A percentile compares a stretch with the other conserved stretches of the same genome.
These are phyloP conservation scores for Grammomys surdaster DNA, from an alignment of 2,113 vertebrate species.

Conservation along the genomic window DNA sequence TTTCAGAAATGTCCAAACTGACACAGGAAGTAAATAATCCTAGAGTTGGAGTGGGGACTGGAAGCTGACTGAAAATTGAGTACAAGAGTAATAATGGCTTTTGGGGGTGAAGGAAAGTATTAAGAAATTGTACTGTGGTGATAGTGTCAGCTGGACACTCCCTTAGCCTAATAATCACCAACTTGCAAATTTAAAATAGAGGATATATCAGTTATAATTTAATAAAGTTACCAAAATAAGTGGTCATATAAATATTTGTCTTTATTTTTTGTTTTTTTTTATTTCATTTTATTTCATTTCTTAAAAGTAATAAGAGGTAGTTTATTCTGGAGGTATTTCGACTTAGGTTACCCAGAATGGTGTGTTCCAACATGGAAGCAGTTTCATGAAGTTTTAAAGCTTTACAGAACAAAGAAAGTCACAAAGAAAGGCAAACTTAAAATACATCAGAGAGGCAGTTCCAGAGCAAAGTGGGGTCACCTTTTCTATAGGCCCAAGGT, in stretches of 20 bases:
- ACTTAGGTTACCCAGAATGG: neutral
- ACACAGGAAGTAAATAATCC: neutral
- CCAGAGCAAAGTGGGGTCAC: neutral
- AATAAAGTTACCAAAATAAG: neutral
- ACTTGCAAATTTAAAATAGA: neutral
- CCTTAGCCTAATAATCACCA: neutral
- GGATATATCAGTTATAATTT: neutral
- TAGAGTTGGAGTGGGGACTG: neutral
- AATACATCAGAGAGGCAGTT: no score
- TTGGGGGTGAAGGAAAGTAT: neutral
- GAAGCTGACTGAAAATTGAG: neutral
- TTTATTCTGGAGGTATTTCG: neutral
- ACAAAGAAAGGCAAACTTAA: neutral
- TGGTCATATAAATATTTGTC: neutral
- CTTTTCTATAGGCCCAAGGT: neutral
- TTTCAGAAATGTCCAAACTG: neutral
- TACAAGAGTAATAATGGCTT: neutral
- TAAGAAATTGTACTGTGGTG: neutral
- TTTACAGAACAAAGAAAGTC: neutral
- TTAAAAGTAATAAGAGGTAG: neutral
- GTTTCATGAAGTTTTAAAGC: neutral
- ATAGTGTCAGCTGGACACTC: neutral
- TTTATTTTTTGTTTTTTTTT: neutral
- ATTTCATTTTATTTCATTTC: neutral
- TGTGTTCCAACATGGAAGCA: neutral